Base-by-base conservation (phyloP, 2,113 vertebrate genomes). In the Myotis davidii region DNA sequence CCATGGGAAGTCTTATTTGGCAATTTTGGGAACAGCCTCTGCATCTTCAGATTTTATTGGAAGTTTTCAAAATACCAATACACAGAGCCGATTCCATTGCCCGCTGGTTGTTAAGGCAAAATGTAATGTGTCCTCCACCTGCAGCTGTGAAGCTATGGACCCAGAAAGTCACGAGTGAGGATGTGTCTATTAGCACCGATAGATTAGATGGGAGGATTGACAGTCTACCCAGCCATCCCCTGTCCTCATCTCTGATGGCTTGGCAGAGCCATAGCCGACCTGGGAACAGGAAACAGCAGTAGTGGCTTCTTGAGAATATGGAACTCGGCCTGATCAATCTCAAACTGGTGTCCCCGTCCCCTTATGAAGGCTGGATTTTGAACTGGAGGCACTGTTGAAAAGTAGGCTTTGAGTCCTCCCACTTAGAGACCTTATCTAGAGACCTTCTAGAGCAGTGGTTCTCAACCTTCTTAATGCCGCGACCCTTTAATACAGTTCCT, bases 351-450 rank as follows among this genome's bases (percentile, higher is more conserved):
- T 85, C 20, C 56, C 27, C 29, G 17, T 48, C 2, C 0, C 11
- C 8, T 23, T 4, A 48, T 48, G n/a, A 83, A 79, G 34, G 69
- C 79, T 84, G 65, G 21, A 76, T 34, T 87, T 93, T 94, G 83
- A 79, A 79, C 9, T 11, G 5, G 37, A 54, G 9, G 25, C 52
- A 45, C 4, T 67, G 29, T 39, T 50, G 3, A 34, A 89, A 89
- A n/a, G 25, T 20, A 21, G 39, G 23, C 23, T 27, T 61, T 61
- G 13, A 90, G 76, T 39, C 32, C 6, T 59, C 67, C 18, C 42
- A 45, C 14, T 73, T 74, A 54, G 48, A 85, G 17, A 25, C 9
- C 6, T 21, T 61, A 32, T 64, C 27, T 85, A 11, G 78, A 70
- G 27, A 56, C 1, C 6, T 59, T 45, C 13, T 20, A 39, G 9